Conservation (phyloP, 2,888 invertebrate species). For the Lathronympha strigana region DNA sequence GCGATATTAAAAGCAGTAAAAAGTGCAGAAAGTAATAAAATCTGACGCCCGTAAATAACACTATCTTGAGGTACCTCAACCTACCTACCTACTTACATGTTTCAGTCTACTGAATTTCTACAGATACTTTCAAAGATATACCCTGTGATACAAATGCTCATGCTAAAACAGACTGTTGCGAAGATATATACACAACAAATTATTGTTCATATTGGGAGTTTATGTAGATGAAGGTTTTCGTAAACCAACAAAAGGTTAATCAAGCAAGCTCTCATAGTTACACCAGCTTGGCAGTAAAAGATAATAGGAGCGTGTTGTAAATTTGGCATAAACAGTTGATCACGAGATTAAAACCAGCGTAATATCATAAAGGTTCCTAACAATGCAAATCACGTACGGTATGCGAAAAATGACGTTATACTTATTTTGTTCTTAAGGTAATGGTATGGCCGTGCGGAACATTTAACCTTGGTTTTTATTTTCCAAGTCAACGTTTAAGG, state of each 20-base stretch:
- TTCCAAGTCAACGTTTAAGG: conserved; percentile 59
- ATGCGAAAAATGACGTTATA: conserved; percentile 57
- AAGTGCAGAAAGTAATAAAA: conserved; percentile 63
- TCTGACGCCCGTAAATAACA: conserved; percentile 46
- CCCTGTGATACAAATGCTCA: not conserved
- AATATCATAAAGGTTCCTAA: conserved; percentile 39
- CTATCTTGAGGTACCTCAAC: conserved; percentile 15
- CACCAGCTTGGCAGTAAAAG: conserved; percentile 9
- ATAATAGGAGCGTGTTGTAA: conserved; percentile 13
- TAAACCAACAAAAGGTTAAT: conserved; percentile 5
- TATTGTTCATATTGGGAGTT: not conserved
- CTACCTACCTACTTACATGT: not conserved
- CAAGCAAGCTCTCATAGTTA: not conserved
- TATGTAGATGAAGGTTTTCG: not conserved
- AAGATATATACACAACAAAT: no score
- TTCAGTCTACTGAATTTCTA: conserved; percentile 1
- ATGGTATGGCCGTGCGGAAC: conserved; percentile 54
- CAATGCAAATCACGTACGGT: conserved; percentile 52
- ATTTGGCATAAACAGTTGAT: conserved; percentile 14
- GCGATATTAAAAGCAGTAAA: conserved; percentile 59
- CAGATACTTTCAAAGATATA: conserved; percentile 20
- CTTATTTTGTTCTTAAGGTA: conserved; percentile 49
- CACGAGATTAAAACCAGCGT: conserved; percentile 21
- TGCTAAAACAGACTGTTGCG: not conserved
- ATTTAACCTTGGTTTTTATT: conserved; percentile 67